phyloP scores from a whole-genome alignment of 1,140 invertebrate genomes.

The Bombus difficillimus region DNA sequence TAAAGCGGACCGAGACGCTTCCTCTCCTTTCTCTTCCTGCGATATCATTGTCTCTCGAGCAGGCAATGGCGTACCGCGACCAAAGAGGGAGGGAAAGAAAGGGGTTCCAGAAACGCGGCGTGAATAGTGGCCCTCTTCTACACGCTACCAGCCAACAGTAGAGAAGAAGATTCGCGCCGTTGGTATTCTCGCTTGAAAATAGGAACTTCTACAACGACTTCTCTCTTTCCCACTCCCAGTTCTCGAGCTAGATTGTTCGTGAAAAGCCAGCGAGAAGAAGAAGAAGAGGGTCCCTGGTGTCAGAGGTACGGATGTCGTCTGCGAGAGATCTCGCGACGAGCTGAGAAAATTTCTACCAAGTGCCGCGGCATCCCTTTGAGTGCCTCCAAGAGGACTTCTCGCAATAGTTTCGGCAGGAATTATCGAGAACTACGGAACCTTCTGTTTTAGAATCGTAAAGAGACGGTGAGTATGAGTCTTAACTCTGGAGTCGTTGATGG shows the following conservation, averaged over 20 bases:
- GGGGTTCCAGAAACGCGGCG: conserved; percentile 74
- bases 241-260: conserved; percentile 36
- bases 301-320: conserved; percentile 52
- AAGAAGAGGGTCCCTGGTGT: conserved; percentile 44
- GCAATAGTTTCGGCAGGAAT: conserved; percentile 44
- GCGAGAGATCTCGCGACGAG: conserved; percentile 64
- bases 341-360: conserved; percentile 60
- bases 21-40: conserved; percentile 69
- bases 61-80: conserved; percentile 58
- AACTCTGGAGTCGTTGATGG: not conserved
- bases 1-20: conserved; percentile 76
- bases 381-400: conserved; percentile 36
- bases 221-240: conserved; percentile 2
- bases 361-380: conserved; percentile 46
- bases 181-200: conserved; percentile 74
- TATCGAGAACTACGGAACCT: conserved; percentile 10
- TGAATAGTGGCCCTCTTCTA: conserved; percentile 77
- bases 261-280: conserved; percentile 51
- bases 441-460: not conserved
- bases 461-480: not conserved
- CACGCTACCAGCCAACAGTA: conserved; percentile 13
- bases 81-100: conserved; percentile 74
- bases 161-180: conserved; percentile 62
- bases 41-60: conserved; percentile 82
- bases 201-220: conserved; percentile 71